Evolutionary conservation across 2,797 vertebrate species (phyloP).

Genomic region (Heterohyrax brucei): DNA sequence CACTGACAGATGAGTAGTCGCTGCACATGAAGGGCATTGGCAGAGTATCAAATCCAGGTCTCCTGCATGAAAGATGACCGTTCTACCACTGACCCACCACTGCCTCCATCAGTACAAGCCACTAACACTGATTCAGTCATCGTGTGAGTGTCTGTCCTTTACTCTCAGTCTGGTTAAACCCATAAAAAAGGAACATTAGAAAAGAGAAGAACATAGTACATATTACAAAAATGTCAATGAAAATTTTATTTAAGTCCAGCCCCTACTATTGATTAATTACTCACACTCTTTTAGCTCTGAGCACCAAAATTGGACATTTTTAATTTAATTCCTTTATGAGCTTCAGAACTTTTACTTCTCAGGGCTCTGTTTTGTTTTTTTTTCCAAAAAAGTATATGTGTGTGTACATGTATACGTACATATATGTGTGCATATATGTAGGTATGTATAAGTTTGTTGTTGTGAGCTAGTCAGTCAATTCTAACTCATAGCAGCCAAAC

Average conservation of each 20-base stretch:
- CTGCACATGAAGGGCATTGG: neutral
- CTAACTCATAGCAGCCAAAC: neutral
- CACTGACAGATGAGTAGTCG: neutral
- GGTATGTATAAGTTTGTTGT: neutral
- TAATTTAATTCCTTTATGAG: neutral
- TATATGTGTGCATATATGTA: neutral
- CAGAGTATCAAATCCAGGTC: neutral
- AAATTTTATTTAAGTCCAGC: neutral
- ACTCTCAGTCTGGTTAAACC: neutral
- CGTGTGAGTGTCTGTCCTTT: neutral
- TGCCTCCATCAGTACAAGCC: neutral
- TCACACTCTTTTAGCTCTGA: neutral
- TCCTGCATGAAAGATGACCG: neutral
- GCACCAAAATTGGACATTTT: neutral
- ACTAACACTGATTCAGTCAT: neutral
- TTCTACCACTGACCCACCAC: neutral
- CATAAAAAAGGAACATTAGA: neutral
- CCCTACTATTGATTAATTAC: neutral
- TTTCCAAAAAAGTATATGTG: neutral
- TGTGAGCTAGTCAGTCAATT: neutral
- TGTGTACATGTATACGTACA: neutral
- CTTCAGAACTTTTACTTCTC: slow-evolving; percentile 17
- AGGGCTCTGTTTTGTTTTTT: neutral
- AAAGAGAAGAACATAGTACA: neutral
- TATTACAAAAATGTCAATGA: slow-evolving; percentile 4